phyloP scores from a whole-genome alignment of 2,113 vertebrate species.

The Grantiella picta region DNA sequence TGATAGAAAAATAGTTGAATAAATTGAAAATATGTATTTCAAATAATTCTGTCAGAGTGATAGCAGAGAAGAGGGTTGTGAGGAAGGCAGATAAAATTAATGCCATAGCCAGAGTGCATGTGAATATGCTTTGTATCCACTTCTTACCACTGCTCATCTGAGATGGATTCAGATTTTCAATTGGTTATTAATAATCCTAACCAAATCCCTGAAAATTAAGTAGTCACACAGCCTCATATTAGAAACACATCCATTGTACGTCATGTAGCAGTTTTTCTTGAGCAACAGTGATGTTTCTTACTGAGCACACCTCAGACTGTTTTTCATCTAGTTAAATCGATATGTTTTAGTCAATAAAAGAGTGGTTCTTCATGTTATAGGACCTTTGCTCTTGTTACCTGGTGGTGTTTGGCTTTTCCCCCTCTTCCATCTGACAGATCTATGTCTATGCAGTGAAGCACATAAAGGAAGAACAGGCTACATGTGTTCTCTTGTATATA shows the following conservation, averaged over 20 bases:
- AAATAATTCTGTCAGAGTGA: background rate
- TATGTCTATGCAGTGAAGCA: background rate
- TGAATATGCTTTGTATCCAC: background rate
- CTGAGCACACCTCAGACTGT: background rate
- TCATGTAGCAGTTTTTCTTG: background rate
- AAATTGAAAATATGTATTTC: background rate
- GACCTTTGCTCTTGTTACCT: background rate
- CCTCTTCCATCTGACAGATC: background rate
- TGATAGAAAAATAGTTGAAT: background rate
- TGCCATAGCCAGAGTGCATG: rapidly evolving
- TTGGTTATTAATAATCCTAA: background rate
- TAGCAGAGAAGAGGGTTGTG: background rate
- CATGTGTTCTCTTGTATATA: background rate
- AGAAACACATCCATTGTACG: background rate
- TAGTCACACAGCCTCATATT: background rate
- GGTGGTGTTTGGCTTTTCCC: background rate
- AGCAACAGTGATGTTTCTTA: background rate
- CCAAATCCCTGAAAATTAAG: background rate
- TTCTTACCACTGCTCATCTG: background rate
- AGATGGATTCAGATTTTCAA: background rate
- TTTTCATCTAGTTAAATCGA: background rate
- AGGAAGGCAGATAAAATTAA: background rate
- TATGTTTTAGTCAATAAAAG: background rate
- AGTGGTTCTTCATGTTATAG: background rate
- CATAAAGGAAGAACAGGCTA: background rate